A percentile compares a stretch with the other conserved stretches of the same genome.
Conservation (phyloP, 23 tunicate species). For the Ciona savignyi region DNA sequence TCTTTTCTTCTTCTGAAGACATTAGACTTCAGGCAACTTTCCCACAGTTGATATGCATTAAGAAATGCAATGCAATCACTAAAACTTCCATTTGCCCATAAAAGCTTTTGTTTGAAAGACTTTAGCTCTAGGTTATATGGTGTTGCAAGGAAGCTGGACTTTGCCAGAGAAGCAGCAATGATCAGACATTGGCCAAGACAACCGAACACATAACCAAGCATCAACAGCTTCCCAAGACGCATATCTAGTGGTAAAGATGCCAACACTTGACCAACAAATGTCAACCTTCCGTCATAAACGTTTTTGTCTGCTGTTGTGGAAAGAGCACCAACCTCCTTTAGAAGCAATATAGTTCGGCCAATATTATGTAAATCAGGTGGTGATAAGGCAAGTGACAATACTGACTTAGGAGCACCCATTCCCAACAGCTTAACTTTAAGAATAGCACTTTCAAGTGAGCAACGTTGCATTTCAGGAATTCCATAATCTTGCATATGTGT, state of each 20-base stretch:
- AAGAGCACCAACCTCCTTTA: slow-evolving; percentile 82
- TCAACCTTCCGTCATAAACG: slow-evolving; percentile 64
- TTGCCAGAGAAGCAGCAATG: slow-evolving; percentile 73
- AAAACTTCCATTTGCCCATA: slow-evolving; percentile 71
- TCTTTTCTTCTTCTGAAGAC: slow-evolving; percentile 32
- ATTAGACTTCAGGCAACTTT: slow-evolving; percentile 9
- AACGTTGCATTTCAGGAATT: slow-evolving; percentile 62
- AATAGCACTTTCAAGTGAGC: slow-evolving; percentile 62
- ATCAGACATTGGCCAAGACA: slow-evolving; percentile 63
- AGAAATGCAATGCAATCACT: slow-evolving; percentile 67
- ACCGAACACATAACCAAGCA: slow-evolving; percentile 84
- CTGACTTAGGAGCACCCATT: slow-evolving; percentile 61
- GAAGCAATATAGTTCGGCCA: slow-evolving; percentile 61
- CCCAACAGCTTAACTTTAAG: slow-evolving; percentile 58
- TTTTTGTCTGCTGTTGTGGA: slow-evolving; percentile 35
- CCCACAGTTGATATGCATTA: slow-evolving; percentile 70
- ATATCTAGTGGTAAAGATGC: slow-evolving; percentile 75
- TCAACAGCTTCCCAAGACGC: slow-evolving; percentile 63
- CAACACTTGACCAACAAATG: slow-evolving; percentile 74
- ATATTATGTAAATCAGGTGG: slow-evolving; percentile 75
- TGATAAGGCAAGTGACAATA: slow-evolving; percentile 63
- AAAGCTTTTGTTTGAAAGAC: slow-evolving; percentile 29
- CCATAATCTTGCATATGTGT: slow-evolving; percentile 28
- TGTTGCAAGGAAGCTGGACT: slow-evolving; percentile 58
- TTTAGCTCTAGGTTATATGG: slow-evolving; percentile 34